Percentiles rank a stretch among this genome's conserved stretches.
Conservation (phyloP, 64 coral and sea anemone genomes). For the Hydrozoanthus tunicans region DNA sequence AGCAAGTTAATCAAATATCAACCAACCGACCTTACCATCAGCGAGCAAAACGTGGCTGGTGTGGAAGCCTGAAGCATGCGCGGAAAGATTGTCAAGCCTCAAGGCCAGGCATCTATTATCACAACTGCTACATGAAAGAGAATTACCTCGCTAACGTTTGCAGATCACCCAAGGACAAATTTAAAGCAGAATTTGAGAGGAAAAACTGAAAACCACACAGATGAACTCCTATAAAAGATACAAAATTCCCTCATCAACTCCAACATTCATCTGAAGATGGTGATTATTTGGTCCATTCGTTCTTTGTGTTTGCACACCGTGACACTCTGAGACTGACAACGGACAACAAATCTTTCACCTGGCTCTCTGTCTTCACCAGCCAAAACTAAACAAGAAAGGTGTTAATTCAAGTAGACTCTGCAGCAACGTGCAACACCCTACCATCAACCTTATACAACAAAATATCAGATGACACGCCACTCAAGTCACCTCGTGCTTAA, state of each 20-base stretch:
- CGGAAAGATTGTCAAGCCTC: conserved; percentile 24
- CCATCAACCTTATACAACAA: conserved; percentile 43
- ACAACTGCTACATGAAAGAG: conserved; percentile 17
- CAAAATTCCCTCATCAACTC: conserved; percentile 15
- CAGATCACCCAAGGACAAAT: conserved; percentile 23
- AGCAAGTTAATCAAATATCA: neutral
- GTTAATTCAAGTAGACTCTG: conserved; percentile 38
- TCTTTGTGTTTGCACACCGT: conserved; percentile 14
- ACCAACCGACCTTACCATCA: neutral
- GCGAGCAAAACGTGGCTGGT: conserved; percentile 1
- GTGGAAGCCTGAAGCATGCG: conserved; percentile 6
- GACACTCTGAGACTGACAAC: neutral
- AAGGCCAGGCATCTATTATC: conserved; percentile 26
- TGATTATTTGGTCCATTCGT: conserved; percentile 28
- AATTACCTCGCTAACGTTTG: conserved; percentile 31
- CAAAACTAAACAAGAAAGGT: conserved; percentile 21
- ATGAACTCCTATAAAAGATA: conserved; percentile 12
- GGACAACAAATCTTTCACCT: conserved; percentile 56
- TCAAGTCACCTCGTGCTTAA: neutral
- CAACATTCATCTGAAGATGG: conserved; percentile 50
- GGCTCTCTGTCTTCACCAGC: conserved; percentile 23
- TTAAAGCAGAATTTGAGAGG: conserved; percentile 35
- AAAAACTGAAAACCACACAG: conserved; percentile 6
- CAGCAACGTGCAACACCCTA: conserved; percentile 44
- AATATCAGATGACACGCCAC: neutral